Base-by-base conservation (phyloP, 1,140 invertebrate genomes). In the Hirudo medicinalis region DNA sequence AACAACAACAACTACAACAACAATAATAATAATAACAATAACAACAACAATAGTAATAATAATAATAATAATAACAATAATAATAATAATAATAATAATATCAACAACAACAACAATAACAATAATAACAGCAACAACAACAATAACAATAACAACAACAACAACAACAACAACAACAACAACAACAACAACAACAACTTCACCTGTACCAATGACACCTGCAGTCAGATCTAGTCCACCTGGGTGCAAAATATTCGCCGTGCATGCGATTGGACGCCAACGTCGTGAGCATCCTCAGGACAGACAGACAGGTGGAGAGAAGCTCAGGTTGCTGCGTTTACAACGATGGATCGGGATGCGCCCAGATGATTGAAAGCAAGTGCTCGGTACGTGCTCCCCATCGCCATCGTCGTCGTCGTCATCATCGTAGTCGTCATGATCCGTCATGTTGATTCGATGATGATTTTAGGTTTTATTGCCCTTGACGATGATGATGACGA, bases 201-300 rank as follows among this genome's bases (percentile, higher is more conserved):
- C n/a, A n/a, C n/a, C n/a, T n/a, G n/a, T n/a, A n/a, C n/a, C n/a
- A n/a, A n/a, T n/a, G 13, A 5, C 43, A 49, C 9, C 79, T 81
- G 13, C 76, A 89, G 91, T 91, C 91, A 67, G 94, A 98, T 82
- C 84, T 99, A 55, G 96, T 99, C 76, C 94, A 97, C 82, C 85
- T 98, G 74, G 96, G 96, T 4, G 95, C 96, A 2, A 98, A 98
- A 83, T 99, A 96, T 83, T 91, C 94, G 0, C 95, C 95, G 0
- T 99, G 97, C 82, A 99, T 99, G 96, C 83, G 95, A 73, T 84
- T 87, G 54, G 96, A 99, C 81, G 86, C 88, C 22, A 90, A 91
- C 80, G 92, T 99, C 76, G 87, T 89, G 66, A 86, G 90, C 72
- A 89, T 91, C 75, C 91, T 98, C 73, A 88, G 90, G 11, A 74